Evolutionary conservation across 2,113 vertebrate genomes (phyloP).

Genomic region (Psettodes erumei): DNA sequence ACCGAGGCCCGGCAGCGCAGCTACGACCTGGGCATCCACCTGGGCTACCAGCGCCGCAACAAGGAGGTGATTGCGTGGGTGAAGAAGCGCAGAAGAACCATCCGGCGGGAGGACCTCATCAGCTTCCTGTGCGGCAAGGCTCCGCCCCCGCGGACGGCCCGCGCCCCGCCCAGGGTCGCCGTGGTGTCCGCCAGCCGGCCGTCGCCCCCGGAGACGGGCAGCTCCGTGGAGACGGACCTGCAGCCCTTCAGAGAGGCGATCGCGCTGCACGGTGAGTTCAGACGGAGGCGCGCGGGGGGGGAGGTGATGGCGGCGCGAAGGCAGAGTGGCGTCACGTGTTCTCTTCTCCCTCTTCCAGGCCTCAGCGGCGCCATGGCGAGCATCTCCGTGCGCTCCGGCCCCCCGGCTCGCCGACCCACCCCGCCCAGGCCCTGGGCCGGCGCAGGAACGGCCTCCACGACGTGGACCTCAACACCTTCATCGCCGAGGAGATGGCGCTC

Average conservation of each 20-base stretch:
- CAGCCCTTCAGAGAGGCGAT: conserved; percentile 99
- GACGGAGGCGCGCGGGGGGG: too few relatives aligned
- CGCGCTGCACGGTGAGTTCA: conserved; percentile 93
- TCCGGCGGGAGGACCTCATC: conserved; percentile 98
- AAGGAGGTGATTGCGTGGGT: conserved; percentile 99
- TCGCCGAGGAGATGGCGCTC: conserved; percentile 99
- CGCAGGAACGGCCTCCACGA: conserved; percentile 99
- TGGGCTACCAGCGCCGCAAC: conserved; percentile 95
- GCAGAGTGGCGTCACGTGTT: too few relatives aligned
- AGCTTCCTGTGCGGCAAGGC: conserved; percentile 99
- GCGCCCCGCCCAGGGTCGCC: conserved; percentile 93
- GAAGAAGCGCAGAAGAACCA: conserved; percentile 98
- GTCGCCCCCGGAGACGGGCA: conserved; percentile 92
- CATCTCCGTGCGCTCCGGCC: conserved; percentile 97
- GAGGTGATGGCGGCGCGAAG: too few relatives aligned
- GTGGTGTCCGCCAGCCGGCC: conserved; percentile 95
- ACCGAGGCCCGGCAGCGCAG: conserved; percentile 94
- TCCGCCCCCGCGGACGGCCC: conserved; percentile 93
- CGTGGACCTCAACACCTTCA: conserved; percentile 99
- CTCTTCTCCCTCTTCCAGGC: conserved; percentile 81
- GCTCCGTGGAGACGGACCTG: conserved; percentile 97
- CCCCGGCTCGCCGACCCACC: conserved; percentile 98
- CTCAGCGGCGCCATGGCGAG: conserved; percentile 99
- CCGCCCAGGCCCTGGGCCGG: conserved; percentile 88
- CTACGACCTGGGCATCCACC: conserved; percentile 97